These are phyloP conservation scores for Theonella swinhoei DNA, from an alignment of 37 sponge, comb jelly and placozoan species.

Conservation along the genomic window DNA sequence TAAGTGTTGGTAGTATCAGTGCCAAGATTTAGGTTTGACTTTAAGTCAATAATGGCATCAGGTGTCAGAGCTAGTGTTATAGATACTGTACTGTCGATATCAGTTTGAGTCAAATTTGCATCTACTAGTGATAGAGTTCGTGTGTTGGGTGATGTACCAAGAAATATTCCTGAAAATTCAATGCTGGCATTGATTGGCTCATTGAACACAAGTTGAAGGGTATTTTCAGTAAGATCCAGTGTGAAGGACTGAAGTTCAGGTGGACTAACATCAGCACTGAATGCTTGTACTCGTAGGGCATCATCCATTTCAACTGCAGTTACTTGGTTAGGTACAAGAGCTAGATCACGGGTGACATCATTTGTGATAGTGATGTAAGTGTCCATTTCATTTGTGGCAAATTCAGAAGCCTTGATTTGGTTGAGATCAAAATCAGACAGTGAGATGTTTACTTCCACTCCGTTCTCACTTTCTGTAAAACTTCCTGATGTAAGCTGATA, in stretches of 20 bases:
- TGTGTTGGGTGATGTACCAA: conserved; percentile 25
- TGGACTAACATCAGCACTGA: conserved; percentile 56
- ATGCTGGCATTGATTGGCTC: conserved; percentile 76
- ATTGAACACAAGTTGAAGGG: conserved; percentile 60
- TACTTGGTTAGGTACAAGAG: conserved; percentile 57
- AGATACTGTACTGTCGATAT: conserved; percentile 11
- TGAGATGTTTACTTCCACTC: conserved; percentile 43
- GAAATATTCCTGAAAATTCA: conserved; percentile 24
- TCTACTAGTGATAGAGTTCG: conserved; percentile 38
- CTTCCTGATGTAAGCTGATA: conserved; percentile 69
- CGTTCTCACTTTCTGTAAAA: conserved; percentile 32
- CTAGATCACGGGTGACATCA: conserved; percentile 65
- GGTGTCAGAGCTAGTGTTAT: conserved; percentile 46
- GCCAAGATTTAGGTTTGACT: conserved; percentile 37
- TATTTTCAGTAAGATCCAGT: conserved; percentile 64
- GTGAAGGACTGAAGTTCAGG: conserved; percentile 63
- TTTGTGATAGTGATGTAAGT: conserved; percentile 65
- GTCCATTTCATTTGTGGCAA: conserved; percentile 46
- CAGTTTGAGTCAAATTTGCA: conserved; percentile 30
- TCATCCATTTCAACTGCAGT: conserved; percentile 14
- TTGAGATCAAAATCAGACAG: conserved; percentile 76
- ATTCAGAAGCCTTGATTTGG: conserved; percentile 51
- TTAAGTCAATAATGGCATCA: conserved; percentile 58
- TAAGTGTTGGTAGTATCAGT: conserved; percentile 34
- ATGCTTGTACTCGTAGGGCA: conserved; percentile 47